Evolutionary conservation across 2,888 invertebrate species (phyloP).

Genomic region (Ormyrus labotus): DNA sequence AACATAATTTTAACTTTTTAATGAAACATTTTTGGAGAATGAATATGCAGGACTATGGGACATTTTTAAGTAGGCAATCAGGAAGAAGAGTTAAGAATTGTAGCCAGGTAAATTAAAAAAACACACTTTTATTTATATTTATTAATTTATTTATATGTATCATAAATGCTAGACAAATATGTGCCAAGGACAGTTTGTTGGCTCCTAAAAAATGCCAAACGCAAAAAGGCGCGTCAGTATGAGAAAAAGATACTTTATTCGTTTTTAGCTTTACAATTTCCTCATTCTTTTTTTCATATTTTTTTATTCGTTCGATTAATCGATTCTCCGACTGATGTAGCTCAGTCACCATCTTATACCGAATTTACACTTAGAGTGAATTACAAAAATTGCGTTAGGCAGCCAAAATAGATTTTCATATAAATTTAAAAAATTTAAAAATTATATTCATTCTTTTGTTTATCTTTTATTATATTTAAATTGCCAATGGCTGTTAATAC

Average conservation of each 20-base stretch:
- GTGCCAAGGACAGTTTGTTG: conserved; percentile 71
- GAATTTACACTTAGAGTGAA: conserved; percentile 47
- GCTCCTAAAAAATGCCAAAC: conserved; percentile 67
- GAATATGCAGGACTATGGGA: too few species aligned
- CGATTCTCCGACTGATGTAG: conserved; percentile 17
- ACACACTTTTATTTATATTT: conserved; percentile 55
- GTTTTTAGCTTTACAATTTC: conserved; percentile 27
- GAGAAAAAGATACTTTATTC: conserved; percentile 54
- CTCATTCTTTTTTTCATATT: conserved; percentile 21
- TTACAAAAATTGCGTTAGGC: conserved; percentile 59
- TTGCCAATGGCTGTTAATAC: conserved; percentile 71
- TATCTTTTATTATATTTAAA: conserved; percentile 62
- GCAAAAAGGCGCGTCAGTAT: conserved; percentile 60
- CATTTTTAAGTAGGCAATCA: too few species aligned
- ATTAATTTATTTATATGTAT: conserved; percentile 66
- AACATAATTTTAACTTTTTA: too few species aligned
- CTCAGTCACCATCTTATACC: conserved; percentile 13
- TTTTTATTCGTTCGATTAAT: conserved; percentile 21
- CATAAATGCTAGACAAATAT: conserved; percentile 73
- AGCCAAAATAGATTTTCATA: conserved; percentile 65
- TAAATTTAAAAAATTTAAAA: conserved; percentile 62
- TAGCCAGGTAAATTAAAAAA: neutral
- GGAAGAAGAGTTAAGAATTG: too few species aligned
- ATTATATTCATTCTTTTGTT: conserved; percentile 51
- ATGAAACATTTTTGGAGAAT: too few species aligned